Percentiles rank a stretch among this genome's conserved stretches.
Evolutionary conservation across 2,888 invertebrate species (phyloP).

Genomic region (Yponomeuta plumbellus): DNA sequence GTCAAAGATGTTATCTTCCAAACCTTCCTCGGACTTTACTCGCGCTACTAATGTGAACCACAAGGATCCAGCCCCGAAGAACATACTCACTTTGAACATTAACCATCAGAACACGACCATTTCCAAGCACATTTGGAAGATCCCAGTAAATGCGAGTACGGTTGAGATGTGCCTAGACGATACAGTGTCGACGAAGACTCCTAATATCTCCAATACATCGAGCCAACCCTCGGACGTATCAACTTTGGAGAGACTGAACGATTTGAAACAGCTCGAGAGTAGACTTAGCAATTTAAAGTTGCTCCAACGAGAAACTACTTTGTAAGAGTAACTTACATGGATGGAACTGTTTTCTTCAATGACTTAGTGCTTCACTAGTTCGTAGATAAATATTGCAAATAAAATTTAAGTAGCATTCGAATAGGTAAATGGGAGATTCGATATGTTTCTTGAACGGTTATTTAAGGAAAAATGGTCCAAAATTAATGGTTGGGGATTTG

Average conservation of each 20-base stretch:
- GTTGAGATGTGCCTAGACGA: conserved; percentile 34
- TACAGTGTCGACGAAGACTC: conserved; percentile 23
- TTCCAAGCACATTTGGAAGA: conserved; percentile 44
- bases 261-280: conserved; percentile 59
- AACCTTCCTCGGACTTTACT: conserved; percentile 26
- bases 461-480: too few species aligned
- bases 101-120: conserved; percentile 37
- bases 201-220: conserved; percentile 27
- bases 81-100: conserved; percentile 36
- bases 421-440: too few species aligned
- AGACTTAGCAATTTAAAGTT: conserved; percentile 53
- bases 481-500: too few species aligned
- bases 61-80: conserved; percentile 22
- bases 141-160: conserved; percentile 38
- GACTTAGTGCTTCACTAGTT: background rate
- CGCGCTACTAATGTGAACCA: conserved; percentile 5
- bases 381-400: background rate
- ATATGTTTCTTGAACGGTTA: too few species aligned
- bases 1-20: conserved; percentile 38
- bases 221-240: conserved; percentile 52
- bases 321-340: conserved; percentile 30
- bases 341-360: background rate
- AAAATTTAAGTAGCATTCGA: background rate
- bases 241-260: conserved; percentile 63
- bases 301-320: conserved; percentile 53